Conservation (phyloP, 92 coral and sea anemone genomes). For the Hydrozoanthus gracilis region DNA sequence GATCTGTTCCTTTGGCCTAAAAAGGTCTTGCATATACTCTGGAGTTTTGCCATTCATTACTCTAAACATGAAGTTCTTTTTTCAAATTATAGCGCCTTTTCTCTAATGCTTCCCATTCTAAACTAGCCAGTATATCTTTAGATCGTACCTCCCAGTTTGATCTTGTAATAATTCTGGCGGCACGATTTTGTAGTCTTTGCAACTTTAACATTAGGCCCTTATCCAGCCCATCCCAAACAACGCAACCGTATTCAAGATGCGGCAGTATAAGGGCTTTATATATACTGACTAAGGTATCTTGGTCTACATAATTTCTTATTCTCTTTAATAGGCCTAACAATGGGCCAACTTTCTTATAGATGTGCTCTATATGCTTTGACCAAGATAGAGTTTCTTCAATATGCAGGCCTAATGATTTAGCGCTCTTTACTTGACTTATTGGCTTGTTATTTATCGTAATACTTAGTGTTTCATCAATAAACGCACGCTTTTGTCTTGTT, state of each 20-base stretch:
- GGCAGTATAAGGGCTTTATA: background rate
- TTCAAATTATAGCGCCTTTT: background rate
- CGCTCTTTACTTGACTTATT: background rate
- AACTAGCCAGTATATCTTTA: background rate
- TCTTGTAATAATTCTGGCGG: background rate
- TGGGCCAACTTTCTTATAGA: slow-evolving; percentile 20
- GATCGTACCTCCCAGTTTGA: background rate
- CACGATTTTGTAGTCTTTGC: background rate
- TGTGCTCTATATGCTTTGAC: slow-evolving; percentile 18
- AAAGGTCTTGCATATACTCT: no score
- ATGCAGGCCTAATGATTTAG: background rate
- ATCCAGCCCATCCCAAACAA: slow-evolving; percentile 8
- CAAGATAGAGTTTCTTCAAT: slow-evolving; percentile 1
- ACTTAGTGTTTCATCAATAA: background rate
- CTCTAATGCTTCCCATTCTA: background rate
- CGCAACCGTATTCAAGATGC: slow-evolving; percentile 5
- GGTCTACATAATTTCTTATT: background rate
- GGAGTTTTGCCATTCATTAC: no score
- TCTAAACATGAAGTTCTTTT: no score
- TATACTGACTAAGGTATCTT: background rate
- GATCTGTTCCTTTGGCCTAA: no score
- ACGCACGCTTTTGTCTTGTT: background rate
- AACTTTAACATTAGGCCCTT: background rate
- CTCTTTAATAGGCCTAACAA: background rate
- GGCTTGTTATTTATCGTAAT: background rate